These are phyloP conservation scores for Patiria pectinifera DNA, from an alignment of 53 echinoderm and acorn worm genomes.

Conservation along the genomic window DNA sequence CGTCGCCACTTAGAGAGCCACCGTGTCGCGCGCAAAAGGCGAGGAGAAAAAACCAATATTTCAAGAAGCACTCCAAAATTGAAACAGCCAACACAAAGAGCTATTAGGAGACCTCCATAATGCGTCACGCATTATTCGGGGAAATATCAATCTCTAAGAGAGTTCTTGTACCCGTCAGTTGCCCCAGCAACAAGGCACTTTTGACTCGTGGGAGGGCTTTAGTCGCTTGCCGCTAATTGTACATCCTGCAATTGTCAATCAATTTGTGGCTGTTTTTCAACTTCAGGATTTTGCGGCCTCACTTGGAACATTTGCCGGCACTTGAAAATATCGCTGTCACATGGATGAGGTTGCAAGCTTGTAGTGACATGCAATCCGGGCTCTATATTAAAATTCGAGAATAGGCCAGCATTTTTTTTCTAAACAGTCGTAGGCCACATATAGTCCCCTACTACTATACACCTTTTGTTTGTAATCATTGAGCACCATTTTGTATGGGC, in stretches of 20 bases:
- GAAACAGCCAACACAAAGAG: slow-evolving; percentile 2
- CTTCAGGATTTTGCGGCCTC: neutral
- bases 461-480: too few species aligned
- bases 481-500: too few species aligned
- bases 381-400: too few species aligned
- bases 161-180: neutral
- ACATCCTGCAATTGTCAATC: neutral
- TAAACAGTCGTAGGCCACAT: too few species aligned
- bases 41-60: neutral
- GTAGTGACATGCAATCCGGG: too few species aligned
- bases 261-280: neutral
- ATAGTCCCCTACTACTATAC: neutral
- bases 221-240: neutral
- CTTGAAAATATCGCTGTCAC: too few species aligned
- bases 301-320: too few species aligned
- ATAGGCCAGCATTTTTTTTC: too few species aligned
- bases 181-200: neutral
- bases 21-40: too few species aligned
- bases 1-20: neutral
- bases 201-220: neutral
- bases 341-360: too few species aligned
- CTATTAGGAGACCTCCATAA: neutral
- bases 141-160: neutral
- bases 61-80: neutral
- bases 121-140: slow-evolving; percentile 4